Evolutionary conservation across 92 coral and sea anemone genomes (phyloP).

Genomic region (Umimayanthus kanabou): DNA sequence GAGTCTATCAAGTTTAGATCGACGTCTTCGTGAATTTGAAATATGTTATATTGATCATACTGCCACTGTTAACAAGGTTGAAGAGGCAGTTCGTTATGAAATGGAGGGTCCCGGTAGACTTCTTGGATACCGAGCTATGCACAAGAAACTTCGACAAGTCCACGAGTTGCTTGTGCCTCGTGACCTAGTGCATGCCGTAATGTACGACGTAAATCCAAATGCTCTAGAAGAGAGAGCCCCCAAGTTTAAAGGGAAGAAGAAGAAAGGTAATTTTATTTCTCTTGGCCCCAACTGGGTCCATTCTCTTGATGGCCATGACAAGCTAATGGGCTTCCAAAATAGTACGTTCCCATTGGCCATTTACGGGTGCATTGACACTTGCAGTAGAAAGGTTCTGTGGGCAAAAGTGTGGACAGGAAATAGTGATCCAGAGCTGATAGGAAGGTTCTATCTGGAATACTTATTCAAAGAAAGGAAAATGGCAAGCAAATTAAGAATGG

Average conservation of each 20-base stretch:
- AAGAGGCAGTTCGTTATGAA: no score
- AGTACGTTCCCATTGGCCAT: constrained; percentile 37
- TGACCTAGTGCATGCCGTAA: no score
- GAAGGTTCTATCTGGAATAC: constrained; percentile 40
- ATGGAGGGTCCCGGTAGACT: no score
- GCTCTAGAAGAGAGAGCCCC: no score
- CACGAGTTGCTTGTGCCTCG: no score
- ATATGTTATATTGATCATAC: no score
- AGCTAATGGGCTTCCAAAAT: constrained; percentile 36
- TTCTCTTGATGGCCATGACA: constrained; percentile 38
- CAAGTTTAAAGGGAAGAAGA: background rate
- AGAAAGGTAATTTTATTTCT: constrained; percentile 21
- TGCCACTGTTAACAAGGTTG: no score
- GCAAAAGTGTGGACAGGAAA: constrained; percentile 31
- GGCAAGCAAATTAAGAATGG: constrained; percentile 38
- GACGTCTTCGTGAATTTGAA: no score
- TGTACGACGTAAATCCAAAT: no score
- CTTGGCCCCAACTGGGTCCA: constrained; percentile 46
- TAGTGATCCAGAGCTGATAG: constrained; percentile 30
- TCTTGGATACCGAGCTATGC: no score
- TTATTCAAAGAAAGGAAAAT: constrained; percentile 24
- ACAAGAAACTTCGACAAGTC: no score
- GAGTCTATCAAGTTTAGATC: no score
- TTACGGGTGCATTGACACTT: constrained; percentile 37
- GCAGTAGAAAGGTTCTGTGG: constrained; percentile 42